phyloP scores from a whole-genome alignment of 2,113 vertebrate genomes.

The Albula goreensis region DNA sequence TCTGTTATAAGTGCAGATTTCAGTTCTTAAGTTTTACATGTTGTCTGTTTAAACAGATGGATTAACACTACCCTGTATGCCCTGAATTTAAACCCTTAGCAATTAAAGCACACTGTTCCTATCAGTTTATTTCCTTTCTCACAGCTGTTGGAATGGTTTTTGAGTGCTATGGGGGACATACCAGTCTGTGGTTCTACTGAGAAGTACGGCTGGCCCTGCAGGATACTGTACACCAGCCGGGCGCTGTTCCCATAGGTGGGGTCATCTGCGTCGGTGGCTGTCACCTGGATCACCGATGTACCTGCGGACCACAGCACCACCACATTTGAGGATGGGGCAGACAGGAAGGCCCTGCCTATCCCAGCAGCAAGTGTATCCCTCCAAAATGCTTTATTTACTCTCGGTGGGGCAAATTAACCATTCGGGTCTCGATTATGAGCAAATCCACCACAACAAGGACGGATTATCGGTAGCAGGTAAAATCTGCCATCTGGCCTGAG shows the following conservation, averaged over 20 bases:
- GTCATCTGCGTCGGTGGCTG: conserved; percentile 94
- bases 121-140: neutral
- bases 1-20: too few species aligned
- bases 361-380: neutral
- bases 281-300: conserved; percentile 96
- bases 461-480: conserved; percentile 17
- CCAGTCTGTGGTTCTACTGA: conserved; percentile 95
- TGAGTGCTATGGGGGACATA: neutral
- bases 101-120: neutral
- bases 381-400: neutral
- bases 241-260: conserved; percentile 97
- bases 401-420: neutral
- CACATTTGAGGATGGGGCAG: neutral
- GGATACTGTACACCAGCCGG: conserved; percentile 92
- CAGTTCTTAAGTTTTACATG: neutral
- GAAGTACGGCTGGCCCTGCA: conserved; percentile 96
- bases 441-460: conserved; percentile 23
- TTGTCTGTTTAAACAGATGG: neutral
- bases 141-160: neutral
- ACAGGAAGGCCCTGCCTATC: neutral
- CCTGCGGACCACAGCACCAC: conserved; percentile 65
- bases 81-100: neutral
- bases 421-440: conserved; percentile 6
- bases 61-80: neutral
- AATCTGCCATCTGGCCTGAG: conserved; percentile 13